Evolutionary conservation across 92 coral and sea anemone species (phyloP).

Genomic region (Umimayanthus chanpuru): DNA sequence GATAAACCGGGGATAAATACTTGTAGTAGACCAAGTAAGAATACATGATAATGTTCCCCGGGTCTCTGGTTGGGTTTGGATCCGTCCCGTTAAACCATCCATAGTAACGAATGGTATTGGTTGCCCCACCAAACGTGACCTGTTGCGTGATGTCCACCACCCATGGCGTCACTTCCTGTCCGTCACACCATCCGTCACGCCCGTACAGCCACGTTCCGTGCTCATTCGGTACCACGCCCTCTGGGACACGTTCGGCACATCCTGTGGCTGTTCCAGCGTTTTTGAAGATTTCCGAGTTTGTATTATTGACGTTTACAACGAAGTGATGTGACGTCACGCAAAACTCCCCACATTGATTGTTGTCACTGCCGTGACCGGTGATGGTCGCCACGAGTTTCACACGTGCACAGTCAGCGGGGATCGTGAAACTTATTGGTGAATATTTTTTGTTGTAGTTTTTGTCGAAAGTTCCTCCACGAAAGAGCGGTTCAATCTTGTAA

Average conservation of each 20-base stretch:
- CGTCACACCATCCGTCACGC: constrained; percentile 97
- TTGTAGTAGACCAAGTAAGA: constrained; percentile 82
- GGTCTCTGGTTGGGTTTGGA: constrained; percentile 85
- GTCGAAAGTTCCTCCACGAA: constrained; percentile 88
- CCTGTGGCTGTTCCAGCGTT: constrained; percentile 88
- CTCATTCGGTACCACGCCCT: constrained; percentile 75
- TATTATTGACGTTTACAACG: constrained; percentile 63
- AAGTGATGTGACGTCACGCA: constrained; percentile 97
- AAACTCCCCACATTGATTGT: constrained; percentile 90
- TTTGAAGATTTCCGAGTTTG: constrained; percentile 70
- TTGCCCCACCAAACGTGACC: constrained; percentile 48
- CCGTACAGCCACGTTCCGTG: constrained; percentile 93
- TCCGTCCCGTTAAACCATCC: constrained; percentile 89
- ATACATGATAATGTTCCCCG: constrained; percentile 90
- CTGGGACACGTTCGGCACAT: constrained; percentile 72
- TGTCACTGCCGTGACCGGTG: constrained; percentile 97
- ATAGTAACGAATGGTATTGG: constrained; percentile 72
- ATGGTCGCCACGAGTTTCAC: constrained; percentile 96
- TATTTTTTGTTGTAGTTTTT: constrained; percentile 81
- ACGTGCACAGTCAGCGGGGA: constrained; percentile 62
- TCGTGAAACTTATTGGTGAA: constrained; percentile 51
- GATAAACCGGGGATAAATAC: too few relatives aligned
- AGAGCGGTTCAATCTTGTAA: constrained; percentile 67
- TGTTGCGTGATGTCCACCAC: constrained; percentile 84
- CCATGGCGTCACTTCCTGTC: constrained; percentile 97